Evolutionary conservation across 2,113 vertebrate genomes (phyloP).

Genomic region (Arenaria interpres): DNA sequence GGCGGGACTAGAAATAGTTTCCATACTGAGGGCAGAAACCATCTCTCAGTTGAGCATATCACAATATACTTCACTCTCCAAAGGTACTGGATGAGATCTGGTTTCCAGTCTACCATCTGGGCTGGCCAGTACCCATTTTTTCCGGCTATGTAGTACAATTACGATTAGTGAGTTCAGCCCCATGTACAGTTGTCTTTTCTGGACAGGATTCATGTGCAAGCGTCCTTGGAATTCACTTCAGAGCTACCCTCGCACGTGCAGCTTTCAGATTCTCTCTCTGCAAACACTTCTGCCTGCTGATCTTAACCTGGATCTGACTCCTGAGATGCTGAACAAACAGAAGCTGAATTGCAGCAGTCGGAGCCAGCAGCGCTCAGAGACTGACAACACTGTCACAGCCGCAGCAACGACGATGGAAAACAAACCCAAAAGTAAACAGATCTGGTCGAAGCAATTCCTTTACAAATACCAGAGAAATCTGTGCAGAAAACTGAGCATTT

Average conservation of each 20-base stretch:
- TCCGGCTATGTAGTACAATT: background rate
- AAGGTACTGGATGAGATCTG: background rate
- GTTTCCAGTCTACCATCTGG: background rate
- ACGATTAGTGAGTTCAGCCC: background rate
- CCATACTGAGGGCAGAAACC: background rate
- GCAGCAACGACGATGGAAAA: background rate
- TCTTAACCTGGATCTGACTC: background rate
- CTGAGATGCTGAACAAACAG: background rate
- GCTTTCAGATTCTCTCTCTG: background rate
- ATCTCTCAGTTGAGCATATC: background rate
- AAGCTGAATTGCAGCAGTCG: background rate
- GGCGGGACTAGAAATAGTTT: background rate
- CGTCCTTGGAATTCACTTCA: background rate
- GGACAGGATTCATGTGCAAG: background rate
- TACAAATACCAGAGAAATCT: background rate
- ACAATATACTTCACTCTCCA: background rate
- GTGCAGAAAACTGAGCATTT: background rate
- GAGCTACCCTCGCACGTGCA: rapidly evolving
- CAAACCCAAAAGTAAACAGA: background rate
- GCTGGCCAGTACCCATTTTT: background rate
- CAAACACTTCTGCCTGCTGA: background rate
- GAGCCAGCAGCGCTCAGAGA: background rate
- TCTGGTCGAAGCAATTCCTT: background rate
- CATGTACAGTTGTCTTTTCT: background rate
- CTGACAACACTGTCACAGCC: background rate